Conservation (phyloP, 1,140 invertebrate species). For the Drosophila truncata region DNA sequence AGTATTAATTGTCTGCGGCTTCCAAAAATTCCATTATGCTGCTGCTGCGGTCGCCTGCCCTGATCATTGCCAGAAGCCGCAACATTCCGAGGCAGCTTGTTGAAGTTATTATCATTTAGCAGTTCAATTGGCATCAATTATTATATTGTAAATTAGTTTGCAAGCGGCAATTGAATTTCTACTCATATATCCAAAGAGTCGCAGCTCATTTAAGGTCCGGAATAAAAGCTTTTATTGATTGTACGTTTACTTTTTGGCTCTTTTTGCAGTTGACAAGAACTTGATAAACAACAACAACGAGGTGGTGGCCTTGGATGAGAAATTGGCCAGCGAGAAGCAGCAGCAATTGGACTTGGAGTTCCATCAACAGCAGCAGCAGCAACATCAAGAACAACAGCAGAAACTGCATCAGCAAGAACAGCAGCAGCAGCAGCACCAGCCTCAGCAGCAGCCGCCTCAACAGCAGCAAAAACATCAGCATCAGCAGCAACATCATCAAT, state of each 20-base stretch:
- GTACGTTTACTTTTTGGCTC: conserved; percentile 6
- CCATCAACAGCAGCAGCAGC: conserved; percentile 43
- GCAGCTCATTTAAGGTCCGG: conserved; percentile 10
- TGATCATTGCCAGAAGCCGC: not conserved
- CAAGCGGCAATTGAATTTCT: conserved; percentile 54
- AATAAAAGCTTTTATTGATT: conserved; percentile 28
- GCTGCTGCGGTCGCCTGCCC: not conserved
- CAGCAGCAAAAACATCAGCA: conserved; percentile 33
- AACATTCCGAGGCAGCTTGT: conserved; percentile 5
- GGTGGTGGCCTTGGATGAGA: conserved; percentile 61
- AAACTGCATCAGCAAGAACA: conserved; percentile 32
- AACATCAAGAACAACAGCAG: conserved; percentile 24
- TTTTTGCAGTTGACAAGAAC: conserved; percentile 66
- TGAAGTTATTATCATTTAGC: conserved; percentile 63
- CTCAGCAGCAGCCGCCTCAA: conserved; percentile 31
- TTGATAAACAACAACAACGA: conserved; percentile 61
- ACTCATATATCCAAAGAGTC: not conserved
- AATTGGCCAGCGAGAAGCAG: conserved; percentile 37
- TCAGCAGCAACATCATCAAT: conserved; percentile 39
- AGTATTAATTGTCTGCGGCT: conserved; percentile 19
- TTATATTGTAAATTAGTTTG: conserved; percentile 75
- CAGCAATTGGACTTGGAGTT: conserved; percentile 39
- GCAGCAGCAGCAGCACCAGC: conserved; percentile 34
- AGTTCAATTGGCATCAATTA: conserved; percentile 79
- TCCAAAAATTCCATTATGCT: conserved; percentile 14